These are phyloP conservation scores for Leucoraja ocellata DNA, from an alignment of 2,797 vertebrate species.

Conservation along the genomic window DNA sequence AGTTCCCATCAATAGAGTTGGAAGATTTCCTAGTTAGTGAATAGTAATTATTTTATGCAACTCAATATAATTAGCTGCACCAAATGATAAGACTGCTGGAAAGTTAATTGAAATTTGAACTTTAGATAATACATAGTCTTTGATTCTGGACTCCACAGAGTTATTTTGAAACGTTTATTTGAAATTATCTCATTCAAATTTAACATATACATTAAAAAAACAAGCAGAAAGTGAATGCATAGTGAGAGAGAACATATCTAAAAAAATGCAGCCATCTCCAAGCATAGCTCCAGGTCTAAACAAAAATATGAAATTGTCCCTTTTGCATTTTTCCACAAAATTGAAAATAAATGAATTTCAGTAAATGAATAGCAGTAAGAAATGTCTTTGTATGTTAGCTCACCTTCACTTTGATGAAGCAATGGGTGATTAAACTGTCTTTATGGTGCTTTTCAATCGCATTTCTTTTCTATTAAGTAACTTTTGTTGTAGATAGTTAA, in stretches of 20 bases:
- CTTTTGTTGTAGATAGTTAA: conserved; percentile 21
- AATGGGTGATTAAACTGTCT: conserved; percentile 16
- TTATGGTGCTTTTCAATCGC: neutral
- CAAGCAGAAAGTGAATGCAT: neutral
- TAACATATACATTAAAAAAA: neutral
- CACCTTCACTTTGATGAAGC: neutral
- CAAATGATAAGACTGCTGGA: no score
- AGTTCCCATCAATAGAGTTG: neutral
- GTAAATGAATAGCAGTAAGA: neutral
- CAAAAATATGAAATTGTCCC: neutral
- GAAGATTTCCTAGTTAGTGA: neutral
- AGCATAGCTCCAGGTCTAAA: neutral
- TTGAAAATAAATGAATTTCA: neutral
- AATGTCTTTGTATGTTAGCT: conserved; percentile 14
- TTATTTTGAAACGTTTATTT: neutral
- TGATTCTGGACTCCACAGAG: no score
- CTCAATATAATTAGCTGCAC: neutral
- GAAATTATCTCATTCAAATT: neutral
- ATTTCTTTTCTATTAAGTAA: conserved; percentile 32
- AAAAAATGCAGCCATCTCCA: neutral
- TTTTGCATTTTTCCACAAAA: neutral
- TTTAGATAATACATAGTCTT: no score
- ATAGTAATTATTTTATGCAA: neutral
- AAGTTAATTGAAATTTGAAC: no score
- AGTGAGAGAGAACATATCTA: neutral